Percentiles rank a stretch among this genome's conserved stretches.
Conservation (phyloP, 1,140 invertebrate genomes). For the Linepithema humile region DNA sequence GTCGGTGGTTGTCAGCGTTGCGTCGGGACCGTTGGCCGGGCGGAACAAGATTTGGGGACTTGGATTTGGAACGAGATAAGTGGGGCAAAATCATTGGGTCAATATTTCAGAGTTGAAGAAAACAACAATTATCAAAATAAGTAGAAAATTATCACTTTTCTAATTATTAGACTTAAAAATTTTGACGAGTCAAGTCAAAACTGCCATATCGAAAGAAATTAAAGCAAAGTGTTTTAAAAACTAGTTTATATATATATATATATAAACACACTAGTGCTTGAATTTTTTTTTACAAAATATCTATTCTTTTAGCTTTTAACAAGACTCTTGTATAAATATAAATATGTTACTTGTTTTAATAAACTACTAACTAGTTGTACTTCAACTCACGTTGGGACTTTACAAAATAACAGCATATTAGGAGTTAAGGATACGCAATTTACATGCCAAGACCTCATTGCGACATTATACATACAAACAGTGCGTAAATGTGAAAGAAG, state of each 20-base stretch:
- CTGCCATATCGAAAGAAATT: neutral
- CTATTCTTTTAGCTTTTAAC: no score
- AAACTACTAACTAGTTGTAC: constrained; percentile 1
- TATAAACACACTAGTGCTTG: no score
- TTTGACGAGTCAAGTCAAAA: neutral
- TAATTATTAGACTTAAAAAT: neutral
- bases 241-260: no score
- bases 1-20: constrained; percentile 79
- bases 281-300: no score
- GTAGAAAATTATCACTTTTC: neutral
- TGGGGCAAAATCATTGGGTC: neutral
- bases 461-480: constrained; percentile 35
- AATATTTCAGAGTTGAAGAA: constrained; percentile 7
- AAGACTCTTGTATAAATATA: neutral
- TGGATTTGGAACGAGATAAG: constrained; percentile 55
- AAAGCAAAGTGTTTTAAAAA: neutral
- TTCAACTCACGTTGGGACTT: constrained; percentile 1
- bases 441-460: constrained; percentile 61
- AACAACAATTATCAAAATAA: neutral
- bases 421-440: constrained; percentile 53
- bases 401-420: constrained; percentile 25
- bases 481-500: constrained; percentile 36
- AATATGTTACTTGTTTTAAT: constrained; percentile 3
- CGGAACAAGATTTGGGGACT: constrained; percentile 70
- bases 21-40: constrained; percentile 83